Conservation (phyloP, 2,797 vertebrate genomes). For the Harpagifer antarcticus region DNA sequence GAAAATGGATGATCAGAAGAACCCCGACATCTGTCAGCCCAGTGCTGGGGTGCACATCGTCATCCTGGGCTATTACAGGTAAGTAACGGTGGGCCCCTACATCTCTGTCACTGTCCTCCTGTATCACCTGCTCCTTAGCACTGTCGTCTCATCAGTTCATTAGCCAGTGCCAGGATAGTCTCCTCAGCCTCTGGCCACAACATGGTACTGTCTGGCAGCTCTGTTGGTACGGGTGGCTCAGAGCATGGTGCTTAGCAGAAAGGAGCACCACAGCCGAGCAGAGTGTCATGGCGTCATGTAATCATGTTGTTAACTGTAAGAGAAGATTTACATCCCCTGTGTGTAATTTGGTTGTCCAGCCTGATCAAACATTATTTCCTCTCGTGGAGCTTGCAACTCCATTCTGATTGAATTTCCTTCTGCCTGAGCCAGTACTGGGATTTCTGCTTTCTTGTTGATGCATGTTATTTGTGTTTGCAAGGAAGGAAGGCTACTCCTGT, state of each 20-base stretch:
- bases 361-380: conserved; percentile 51
- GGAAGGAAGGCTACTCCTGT: conserved; percentile 61
- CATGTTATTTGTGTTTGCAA: conserved; percentile 86
- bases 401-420: conserved; percentile 58
- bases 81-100: conserved; percentile 87
- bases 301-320: conserved; percentile 30
- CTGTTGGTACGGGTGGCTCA: conserved; percentile 29
- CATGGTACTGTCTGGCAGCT: conserved; percentile 85
- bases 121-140: conserved; percentile 77
- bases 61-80: conserved; percentile 97
- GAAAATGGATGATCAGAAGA: conserved; percentile 94
- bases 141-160: conserved; percentile 77
- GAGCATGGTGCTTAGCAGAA: conserved; percentile 47
- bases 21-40: conserved; percentile 94
- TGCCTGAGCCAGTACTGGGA: conserved; percentile 66
- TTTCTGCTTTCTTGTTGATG: conserved; percentile 90
- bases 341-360: conserved; percentile 18
- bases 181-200: conserved; percentile 63
- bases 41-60: conserved; percentile 94
- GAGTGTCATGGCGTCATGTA: conserved; percentile 25
- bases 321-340: conserved; percentile 46
- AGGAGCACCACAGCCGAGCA: conserved; percentile 26
- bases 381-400: conserved; percentile 45
- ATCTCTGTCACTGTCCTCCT: conserved; percentile 88
- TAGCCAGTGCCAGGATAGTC: conserved; percentile 65